These are phyloP conservation scores for Lissonota sp. DNA, from an alignment of 2,888 invertebrate species.

Conservation along the genomic window DNA sequence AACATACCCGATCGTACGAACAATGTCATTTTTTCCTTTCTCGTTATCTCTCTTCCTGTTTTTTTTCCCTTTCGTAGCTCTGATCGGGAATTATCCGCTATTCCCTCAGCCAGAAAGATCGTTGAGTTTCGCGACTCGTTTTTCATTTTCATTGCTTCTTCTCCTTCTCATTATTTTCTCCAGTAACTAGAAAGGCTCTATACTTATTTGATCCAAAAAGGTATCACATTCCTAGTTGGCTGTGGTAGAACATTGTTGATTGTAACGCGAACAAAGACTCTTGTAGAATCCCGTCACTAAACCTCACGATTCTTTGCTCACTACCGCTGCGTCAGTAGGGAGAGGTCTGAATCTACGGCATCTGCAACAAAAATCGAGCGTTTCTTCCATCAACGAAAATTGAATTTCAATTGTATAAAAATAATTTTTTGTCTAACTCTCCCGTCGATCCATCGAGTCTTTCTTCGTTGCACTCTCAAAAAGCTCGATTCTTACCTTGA, in stretches of 20 bases:
- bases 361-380: slow-evolving; percentile 70
- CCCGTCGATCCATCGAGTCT: slow-evolving; percentile 5
- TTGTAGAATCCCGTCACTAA: slow-evolving; percentile 72
- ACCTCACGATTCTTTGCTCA: slow-evolving; percentile 82
- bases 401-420: not conserved
- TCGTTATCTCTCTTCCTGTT: slow-evolving; percentile 7
- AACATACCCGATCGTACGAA: slow-evolving; percentile 57
- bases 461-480: not conserved
- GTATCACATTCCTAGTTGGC: slow-evolving; percentile 79
- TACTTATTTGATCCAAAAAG: slow-evolving; percentile 74
- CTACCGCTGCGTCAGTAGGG: slow-evolving; percentile 80
- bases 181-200: slow-evolving; percentile 73
- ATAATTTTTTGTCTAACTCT: not conserved
- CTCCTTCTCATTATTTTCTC: slow-evolving; percentile 31
- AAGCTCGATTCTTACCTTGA: slow-evolving; percentile 24
- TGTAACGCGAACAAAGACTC: slow-evolving; percentile 75
- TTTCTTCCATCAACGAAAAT: slow-evolving; percentile 34
- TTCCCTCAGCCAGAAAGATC: slow-evolving; percentile 40
- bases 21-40: slow-evolving; percentile 52
- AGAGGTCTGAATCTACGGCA: slow-evolving; percentile 82
- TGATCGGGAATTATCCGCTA: slow-evolving; percentile 42
- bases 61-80: slow-evolving; percentile 18
- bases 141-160: not conserved
- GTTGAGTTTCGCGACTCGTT: slow-evolving; percentile 47
- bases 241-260: slow-evolving; percentile 76